Conservation (phyloP, 2,888 invertebrate species). For the Caenorhabditis auriculariae region DNA sequence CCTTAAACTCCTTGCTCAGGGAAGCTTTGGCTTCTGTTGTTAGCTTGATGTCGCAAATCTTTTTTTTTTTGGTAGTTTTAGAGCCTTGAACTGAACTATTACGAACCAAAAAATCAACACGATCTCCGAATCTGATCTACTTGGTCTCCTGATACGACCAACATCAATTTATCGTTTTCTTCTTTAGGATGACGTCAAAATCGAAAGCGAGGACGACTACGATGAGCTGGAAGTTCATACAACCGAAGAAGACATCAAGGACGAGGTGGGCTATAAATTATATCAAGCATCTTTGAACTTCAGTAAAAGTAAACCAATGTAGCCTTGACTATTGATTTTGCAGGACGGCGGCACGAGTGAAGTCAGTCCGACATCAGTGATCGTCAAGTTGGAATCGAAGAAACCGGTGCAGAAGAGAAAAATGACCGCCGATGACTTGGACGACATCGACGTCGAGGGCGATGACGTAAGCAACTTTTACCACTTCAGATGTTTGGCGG, state of each 20-base stretch:
- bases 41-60: too few species aligned
- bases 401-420: conserved; percentile 9
- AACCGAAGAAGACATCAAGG: conserved; percentile 37
- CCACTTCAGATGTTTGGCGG: too few species aligned
- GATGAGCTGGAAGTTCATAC: conserved; percentile 42
- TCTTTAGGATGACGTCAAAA: too few species aligned
- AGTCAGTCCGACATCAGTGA: conserved; percentile 23
- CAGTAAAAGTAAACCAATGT: not conserved
- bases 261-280: conserved; percentile 18
- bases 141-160: too few species aligned
- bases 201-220: conserved; percentile 31
- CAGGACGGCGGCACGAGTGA: conserved; percentile 2
- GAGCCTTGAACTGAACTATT: too few species aligned
- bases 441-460: conserved; percentile 32
- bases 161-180: too few species aligned
- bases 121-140: too few species aligned
- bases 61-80: too few species aligned
- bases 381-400: conserved; percentile 15
- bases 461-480: conserved; percentile 20
- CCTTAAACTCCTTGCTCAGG: too few species aligned
- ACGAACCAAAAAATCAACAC: too few species aligned
- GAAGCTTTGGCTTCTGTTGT: too few species aligned
- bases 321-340: not conserved
- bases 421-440: conserved; percentile 7
- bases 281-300: not conserved